Percentiles rank a stretch among this genome's conserved stretches.
Evolutionary conservation across 2,888 invertebrate species (phyloP).

Genomic region (Maniola hyperantus): DNA sequence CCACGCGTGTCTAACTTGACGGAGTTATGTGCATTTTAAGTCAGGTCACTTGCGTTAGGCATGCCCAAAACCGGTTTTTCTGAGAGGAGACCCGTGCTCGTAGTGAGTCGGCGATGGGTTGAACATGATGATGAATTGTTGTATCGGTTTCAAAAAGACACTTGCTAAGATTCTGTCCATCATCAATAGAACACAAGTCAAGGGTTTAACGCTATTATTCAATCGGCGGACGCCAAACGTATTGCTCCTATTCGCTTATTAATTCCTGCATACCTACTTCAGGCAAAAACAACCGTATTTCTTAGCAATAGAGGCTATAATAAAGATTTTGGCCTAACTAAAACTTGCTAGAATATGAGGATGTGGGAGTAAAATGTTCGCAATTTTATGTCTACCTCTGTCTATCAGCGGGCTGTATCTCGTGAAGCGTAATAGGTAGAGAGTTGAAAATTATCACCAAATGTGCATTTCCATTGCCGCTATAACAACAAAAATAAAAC

Average conservation of each 20-base stretch:
- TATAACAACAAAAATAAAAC: too few relatives aligned
- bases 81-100: too few relatives aligned
- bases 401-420: too few relatives aligned
- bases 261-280: constrained; percentile 45
- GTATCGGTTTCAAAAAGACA: not conserved
- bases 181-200: constrained; percentile 44
- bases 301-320: constrained; percentile 43
- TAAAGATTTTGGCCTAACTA: constrained; percentile 11
- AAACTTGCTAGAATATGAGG: constrained; percentile 39
- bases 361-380: constrained; percentile 41
- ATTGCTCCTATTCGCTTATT: constrained; percentile 66
- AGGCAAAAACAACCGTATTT: constrained; percentile 48
- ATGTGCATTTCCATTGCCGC: too few relatives aligned
- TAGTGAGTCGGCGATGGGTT: too few relatives aligned
- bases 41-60: too few relatives aligned
- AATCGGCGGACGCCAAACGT: constrained; percentile 71
- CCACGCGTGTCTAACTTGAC: too few relatives aligned
- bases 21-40: too few relatives aligned
- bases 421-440: too few relatives aligned
- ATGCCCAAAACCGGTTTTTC: too few relatives aligned
- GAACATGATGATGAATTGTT: too few relatives aligned
- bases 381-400: not conserved
- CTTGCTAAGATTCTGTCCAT: constrained; percentile 7
- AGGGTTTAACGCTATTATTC: constrained; percentile 72
- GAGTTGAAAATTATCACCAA: too few relatives aligned